Percentiles rank a stretch among this genome's conserved stretches.
phyloP scores from a whole-genome alignment of 2,797 vertebrate genomes.

The Acanthornis magna region DNA sequence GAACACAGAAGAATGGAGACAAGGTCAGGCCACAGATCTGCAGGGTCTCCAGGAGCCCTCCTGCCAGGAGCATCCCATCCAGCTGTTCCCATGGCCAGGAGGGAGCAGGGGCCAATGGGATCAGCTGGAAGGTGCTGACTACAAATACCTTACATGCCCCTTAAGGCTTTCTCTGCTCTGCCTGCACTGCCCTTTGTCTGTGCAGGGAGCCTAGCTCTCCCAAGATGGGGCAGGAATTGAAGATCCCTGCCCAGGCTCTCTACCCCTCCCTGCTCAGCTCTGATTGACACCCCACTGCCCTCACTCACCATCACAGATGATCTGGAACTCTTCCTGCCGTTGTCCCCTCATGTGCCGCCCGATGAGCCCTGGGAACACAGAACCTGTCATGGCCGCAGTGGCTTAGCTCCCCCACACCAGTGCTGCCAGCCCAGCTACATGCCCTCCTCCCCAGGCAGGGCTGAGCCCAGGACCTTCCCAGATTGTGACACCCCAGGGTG shows the following conservation, averaged over 20 bases:
- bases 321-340: neutral
- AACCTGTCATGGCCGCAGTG: neutral
- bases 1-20: neutral
- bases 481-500: rapidly evolving
- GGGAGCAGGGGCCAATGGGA: neutral
- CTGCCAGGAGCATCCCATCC: neutral
- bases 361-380: neutral
- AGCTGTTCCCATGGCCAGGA: neutral
- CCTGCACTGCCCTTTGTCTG: neutral
- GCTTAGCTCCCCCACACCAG: neutral
- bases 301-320: neutral
- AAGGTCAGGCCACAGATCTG: neutral
- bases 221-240: neutral
- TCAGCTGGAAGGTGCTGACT: neutral
- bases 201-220: neutral
- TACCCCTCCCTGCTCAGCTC: neutral
- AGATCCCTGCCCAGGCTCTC: neutral
- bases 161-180: too few relatives aligned
- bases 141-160: neutral
- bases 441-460: neutral
- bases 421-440: neutral
- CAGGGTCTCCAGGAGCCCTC: neutral
- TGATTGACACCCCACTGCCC: neutral
- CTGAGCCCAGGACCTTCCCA: neutral
- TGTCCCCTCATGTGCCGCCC: neutral